Conservation (phyloP, 2,113 vertebrate genomes). For the Macaca nemestrina region DNA sequence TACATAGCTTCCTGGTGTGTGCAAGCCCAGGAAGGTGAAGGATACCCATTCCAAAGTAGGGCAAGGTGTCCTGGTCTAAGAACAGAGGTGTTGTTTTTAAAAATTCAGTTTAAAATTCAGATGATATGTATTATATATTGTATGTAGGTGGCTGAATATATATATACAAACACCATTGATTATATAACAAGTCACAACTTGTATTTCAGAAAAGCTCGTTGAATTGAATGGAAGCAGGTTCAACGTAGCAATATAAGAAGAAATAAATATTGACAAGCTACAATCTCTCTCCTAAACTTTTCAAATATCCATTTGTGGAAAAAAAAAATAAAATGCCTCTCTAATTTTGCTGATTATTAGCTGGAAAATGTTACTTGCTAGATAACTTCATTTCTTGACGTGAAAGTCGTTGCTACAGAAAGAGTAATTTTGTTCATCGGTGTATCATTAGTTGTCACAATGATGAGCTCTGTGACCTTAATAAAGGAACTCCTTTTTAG, state of each 20-base stretch:
- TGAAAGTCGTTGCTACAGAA: background rate
- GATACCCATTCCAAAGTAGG: background rate
- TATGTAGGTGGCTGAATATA: background rate
- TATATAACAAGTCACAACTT: background rate
- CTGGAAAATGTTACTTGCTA: background rate
- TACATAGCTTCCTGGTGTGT: background rate
- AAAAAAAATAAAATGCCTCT: background rate
- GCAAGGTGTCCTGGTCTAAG: background rate
- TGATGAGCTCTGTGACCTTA: background rate
- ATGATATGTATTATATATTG: background rate
- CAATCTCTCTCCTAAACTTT: background rate
- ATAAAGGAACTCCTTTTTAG: background rate
- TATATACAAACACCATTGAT: background rate
- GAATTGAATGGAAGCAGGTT: background rate
- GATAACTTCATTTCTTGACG: background rate
- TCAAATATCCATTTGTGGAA: background rate
- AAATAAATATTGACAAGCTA: background rate
- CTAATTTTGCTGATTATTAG: background rate
- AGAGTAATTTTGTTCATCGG: background rate
- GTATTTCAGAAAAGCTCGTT: background rate
- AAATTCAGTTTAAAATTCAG: background rate
- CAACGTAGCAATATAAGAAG: background rate
- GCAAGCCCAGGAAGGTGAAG: background rate
- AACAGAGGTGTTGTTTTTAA: background rate
- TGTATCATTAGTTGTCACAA: background rate